These are phyloP conservation scores for Amphipoea oculea DNA, from an alignment of 2,888 invertebrate species.

Conservation along the genomic window DNA sequence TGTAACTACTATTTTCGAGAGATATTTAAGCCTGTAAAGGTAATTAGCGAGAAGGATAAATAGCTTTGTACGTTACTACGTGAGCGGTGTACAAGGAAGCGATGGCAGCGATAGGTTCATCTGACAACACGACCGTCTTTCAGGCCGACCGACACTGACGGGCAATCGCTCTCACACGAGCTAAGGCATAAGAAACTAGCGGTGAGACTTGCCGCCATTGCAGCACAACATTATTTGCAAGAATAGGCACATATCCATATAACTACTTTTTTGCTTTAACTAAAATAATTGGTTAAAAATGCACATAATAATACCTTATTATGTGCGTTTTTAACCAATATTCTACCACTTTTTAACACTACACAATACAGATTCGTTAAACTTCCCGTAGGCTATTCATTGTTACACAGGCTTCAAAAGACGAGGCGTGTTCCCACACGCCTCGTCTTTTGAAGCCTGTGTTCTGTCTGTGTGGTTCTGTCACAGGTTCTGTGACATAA, in stretches of 20 bases:
- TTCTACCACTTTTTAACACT: background rate
- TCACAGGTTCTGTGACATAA: too few relatives aligned
- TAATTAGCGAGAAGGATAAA: slow-evolving; percentile 30
- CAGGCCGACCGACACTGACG: slow-evolving; percentile 23
- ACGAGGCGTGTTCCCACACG: too few relatives aligned
- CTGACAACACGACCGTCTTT: slow-evolving; percentile 38
- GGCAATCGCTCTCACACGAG: slow-evolving; percentile 23
- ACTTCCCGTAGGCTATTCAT: background rate
- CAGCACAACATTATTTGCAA: background rate
- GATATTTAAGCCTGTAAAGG: background rate
- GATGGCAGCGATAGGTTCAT: slow-evolving; percentile 22
- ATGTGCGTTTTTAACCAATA: background rate
- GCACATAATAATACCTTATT: background rate
- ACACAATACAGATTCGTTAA: background rate
- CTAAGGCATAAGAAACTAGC: slow-evolving; percentile 1
- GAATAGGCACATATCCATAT: background rate
- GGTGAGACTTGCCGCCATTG: background rate
- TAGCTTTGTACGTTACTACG: background rate
- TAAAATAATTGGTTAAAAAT: background rate
- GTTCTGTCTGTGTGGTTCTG: too few relatives aligned
- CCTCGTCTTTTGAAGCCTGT: too few relatives aligned
- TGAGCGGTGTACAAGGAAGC: slow-evolving; percentile 6
- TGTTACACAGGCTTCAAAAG: background rate
- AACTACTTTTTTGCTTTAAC: background rate
- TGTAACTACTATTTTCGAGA: background rate